phyloP scores from a whole-genome alignment of 2,113 vertebrate species.

The Quiscalus mexicanus region DNA sequence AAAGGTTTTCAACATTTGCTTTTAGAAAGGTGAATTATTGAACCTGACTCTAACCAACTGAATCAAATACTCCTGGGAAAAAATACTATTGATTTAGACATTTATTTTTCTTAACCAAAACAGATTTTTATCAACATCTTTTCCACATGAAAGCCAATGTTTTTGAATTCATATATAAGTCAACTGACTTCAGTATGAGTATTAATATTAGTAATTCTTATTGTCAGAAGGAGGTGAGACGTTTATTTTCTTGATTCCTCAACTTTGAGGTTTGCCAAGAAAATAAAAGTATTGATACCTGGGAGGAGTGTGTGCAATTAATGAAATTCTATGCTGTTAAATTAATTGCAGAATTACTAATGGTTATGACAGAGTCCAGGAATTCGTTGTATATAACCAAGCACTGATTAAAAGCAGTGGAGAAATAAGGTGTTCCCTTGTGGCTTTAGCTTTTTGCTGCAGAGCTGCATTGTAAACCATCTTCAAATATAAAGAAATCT shows the following conservation, averaged over 20 bases:
- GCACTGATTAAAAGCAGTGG: rapidly evolving
- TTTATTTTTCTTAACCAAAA: background rate
- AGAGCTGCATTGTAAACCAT: background rate
- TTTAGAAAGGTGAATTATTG: background rate
- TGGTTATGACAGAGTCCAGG: background rate
- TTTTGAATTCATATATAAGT: background rate
- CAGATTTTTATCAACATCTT: background rate
- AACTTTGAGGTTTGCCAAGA: background rate
- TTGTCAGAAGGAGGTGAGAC: background rate
- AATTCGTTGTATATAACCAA: background rate
- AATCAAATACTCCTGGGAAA: background rate
- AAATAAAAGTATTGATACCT: background rate
- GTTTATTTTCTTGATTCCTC: background rate
- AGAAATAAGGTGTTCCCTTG: background rate
- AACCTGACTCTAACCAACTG: background rate
- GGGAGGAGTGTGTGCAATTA: background rate
- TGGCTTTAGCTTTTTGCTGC: background rate
- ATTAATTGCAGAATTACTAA: background rate
- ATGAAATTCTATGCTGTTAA: background rate
- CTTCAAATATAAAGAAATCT: background rate
- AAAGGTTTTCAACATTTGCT: background rate
- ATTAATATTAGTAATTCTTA: background rate
- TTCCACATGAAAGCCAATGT: background rate
- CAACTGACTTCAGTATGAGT: background rate
- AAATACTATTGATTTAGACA: background rate